phyloP scores from a whole-genome alignment of 1,140 invertebrate genomes.

The Meteorus sp. region DNA sequence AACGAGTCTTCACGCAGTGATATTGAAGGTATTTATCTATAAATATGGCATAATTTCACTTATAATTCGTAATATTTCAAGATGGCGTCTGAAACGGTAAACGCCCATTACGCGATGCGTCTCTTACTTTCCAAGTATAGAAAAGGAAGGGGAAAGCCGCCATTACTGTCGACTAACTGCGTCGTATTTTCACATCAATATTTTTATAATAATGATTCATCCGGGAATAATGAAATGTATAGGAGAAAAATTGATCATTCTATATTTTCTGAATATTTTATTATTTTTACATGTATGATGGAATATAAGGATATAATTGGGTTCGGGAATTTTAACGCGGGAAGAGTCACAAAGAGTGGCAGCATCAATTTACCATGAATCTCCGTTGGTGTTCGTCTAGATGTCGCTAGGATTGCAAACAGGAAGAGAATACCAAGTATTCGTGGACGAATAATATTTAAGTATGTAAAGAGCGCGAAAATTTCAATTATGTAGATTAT shows the following conservation, averaged over 20 bases:
- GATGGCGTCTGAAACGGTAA: constrained; percentile 43
- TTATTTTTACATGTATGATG: background rate
- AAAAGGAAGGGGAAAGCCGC: constrained; percentile 34
- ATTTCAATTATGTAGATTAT: too few species aligned
- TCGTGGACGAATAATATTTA: too few species aligned
- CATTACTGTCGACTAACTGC: constrained; percentile 40
- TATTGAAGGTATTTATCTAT: constrained; percentile 50
- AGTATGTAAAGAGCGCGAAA: too few species aligned
- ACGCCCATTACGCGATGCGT: constrained; percentile 30
- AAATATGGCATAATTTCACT: constrained; percentile 42
- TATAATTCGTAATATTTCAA: constrained; percentile 42
- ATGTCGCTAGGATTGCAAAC: constrained; percentile 6
- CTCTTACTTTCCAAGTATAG: background rate
- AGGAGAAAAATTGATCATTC: too few species aligned
- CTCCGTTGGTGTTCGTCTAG: background rate
- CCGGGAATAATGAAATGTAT: too few species aligned
- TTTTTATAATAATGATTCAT: too few species aligned
- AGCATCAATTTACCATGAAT: background rate
- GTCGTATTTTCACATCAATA: constrained; percentile 24
- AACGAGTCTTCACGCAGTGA: constrained; percentile 43
- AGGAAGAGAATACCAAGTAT: background rate
- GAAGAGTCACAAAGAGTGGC: constrained; percentile 36
- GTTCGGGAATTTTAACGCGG: constrained; percentile 33
- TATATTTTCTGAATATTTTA: too few species aligned
- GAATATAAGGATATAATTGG: constrained; percentile 2